A percentile compares a stretch with the other conserved stretches of the same genome.
Evolutionary conservation across 2,797 vertebrate genomes (phyloP).

Genomic region (Bradypodion pumilum): DNA sequence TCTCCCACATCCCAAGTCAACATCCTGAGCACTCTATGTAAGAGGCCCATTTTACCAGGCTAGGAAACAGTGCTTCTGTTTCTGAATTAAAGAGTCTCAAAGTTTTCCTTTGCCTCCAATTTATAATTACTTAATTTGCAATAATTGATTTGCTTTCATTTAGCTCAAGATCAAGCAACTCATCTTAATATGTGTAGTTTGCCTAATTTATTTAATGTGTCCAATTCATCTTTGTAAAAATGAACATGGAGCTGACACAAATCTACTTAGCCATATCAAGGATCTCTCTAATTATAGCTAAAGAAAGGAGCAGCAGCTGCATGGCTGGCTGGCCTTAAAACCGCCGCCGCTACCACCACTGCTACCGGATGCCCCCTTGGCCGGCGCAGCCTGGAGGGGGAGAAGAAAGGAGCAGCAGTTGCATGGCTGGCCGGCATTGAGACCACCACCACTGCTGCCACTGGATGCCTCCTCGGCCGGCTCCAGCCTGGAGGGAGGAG

Average conservation of each 20-base stretch:
- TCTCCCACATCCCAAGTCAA: not conserved
- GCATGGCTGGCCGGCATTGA: too few species aligned
- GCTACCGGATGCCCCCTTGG: too few species aligned
- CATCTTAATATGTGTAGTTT: slow-evolving; percentile 47
- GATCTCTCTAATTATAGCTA: slow-evolving; percentile 14
- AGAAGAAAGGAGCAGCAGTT: too few species aligned
- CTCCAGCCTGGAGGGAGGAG: too few species aligned
- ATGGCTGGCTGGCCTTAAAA: too few species aligned
- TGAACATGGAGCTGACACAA: slow-evolving; percentile 21
- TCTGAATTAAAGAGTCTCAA: slow-evolving; percentile 20
- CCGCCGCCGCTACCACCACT: too few species aligned
- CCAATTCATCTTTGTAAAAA: slow-evolving; percentile 37
- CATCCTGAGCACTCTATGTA: not conserved
- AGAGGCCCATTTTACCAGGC: not conserved
- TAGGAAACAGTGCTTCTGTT: not conserved
- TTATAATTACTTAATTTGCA: slow-evolving; percentile 44
- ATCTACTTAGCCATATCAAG: slow-evolving; percentile 25
- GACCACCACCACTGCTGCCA: too few species aligned
- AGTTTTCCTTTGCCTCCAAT: slow-evolving; percentile 31
- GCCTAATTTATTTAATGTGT: slow-evolving; percentile 45
- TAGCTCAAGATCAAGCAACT: slow-evolving; percentile 43
- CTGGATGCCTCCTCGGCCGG: too few species aligned
- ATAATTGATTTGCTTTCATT: slow-evolving; percentile 47
- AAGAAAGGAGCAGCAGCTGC: too few species aligned
- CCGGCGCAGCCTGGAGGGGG: too few species aligned